phyloP scores from a whole-genome alignment of 2,113 vertebrate genomes.

The Dasyprocta punctata region DNA sequence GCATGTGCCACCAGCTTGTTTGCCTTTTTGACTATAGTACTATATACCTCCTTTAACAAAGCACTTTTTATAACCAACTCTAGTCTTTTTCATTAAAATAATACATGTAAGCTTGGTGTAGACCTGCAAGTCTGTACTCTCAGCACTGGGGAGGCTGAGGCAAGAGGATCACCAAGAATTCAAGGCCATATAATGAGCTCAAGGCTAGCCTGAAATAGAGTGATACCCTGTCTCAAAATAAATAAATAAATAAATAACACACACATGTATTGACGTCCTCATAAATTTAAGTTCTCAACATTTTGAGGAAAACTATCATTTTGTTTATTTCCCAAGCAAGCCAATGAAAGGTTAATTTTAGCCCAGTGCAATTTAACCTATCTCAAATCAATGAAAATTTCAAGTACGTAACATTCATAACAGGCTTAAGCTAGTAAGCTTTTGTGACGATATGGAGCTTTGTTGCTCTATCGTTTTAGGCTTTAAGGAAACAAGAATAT shows the following conservation, averaged over 20 bases:
- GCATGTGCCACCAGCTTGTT: neutral
- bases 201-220: neutral
- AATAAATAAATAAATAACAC: neutral
- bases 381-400: conserved; percentile 49
- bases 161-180: neutral
- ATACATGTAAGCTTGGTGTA: neutral
- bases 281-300: conserved; percentile 31
- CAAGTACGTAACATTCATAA: conserved; percentile 56
- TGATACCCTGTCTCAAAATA: neutral
- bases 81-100: conserved; percentile 56
- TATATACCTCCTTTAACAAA: conserved; percentile 27
- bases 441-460: conserved; percentile 7
- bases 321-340: conserved; percentile 43
- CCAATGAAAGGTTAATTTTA: conserved; percentile 27
- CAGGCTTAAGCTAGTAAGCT: conserved; percentile 23
- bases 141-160: neutral
- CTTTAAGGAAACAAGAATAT: neutral
- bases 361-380: conserved; percentile 39
- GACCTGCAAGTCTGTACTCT: neutral
- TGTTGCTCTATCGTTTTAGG: neutral
- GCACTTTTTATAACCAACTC: neutral
- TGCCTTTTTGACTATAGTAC: neutral
- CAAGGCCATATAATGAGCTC: neutral
- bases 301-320: neutral
- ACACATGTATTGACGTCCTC: neutral